phyloP scores from a whole-genome alignment of 2,888 invertebrate genomes.

The Acrocyrtus sp. region DNA sequence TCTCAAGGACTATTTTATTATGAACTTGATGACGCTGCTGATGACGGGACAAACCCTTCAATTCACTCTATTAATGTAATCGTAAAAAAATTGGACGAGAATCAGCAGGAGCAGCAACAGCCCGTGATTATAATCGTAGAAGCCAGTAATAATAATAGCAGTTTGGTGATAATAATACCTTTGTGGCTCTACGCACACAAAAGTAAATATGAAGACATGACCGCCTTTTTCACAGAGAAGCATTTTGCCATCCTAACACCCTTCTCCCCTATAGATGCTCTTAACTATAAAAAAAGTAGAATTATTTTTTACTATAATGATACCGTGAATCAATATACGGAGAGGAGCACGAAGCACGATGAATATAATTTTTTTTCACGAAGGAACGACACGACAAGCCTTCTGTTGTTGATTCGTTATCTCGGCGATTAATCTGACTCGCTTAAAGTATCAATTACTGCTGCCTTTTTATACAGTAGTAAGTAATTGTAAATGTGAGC shows the following conservation, averaged over 20 bases:
- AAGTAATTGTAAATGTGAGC: constrained; percentile 6
- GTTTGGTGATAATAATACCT: constrained; percentile 24
- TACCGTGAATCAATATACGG: neutral
- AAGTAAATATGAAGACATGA: constrained; percentile 43
- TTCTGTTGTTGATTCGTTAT: constrained; percentile 47
- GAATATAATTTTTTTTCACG: neutral
- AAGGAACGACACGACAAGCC: constrained; percentile 9
- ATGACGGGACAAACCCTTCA: constrained; percentile 5
- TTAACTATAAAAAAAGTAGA: no score
- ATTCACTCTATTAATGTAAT: neutral
- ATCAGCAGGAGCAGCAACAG: neutral
- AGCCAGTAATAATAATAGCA: constrained; percentile 15
- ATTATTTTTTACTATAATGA: no score
- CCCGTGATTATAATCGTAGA: neutral
- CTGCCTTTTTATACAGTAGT: constrained; percentile 7
- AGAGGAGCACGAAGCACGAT: no score
- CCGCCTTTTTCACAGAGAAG: constrained; percentile 44
- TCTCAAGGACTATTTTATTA: constrained; percentile 42
- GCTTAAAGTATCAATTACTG: constrained; percentile 47
- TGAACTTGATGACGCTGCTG: constrained; percentile 5
- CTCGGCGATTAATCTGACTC: constrained; percentile 43
- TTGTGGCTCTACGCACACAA: neutral
- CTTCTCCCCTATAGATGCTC: constrained; percentile 1
- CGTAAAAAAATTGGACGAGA: constrained; percentile 2
- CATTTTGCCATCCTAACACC: constrained; percentile 43